Evolutionary conservation across 1,140 invertebrate genomes (phyloP).

Genomic region (Andrena cerasifolii): DNA sequence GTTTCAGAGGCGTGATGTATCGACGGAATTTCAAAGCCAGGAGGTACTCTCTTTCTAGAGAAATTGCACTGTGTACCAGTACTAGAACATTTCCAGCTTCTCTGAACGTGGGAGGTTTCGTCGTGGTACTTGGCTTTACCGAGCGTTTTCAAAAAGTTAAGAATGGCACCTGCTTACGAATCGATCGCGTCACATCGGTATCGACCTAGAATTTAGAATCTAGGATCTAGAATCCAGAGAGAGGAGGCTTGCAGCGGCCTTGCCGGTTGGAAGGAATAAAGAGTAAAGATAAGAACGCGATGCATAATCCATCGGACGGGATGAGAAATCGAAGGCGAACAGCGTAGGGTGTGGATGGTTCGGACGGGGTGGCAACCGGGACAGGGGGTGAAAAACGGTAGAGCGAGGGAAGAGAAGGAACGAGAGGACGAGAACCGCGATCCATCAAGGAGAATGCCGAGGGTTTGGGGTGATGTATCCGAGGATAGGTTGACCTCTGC

Average conservation of each 20-base stretch:
- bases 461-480: slow-evolving; percentile 75
- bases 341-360: slow-evolving; percentile 35
- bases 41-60: not conserved
- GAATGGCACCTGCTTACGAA: no score
- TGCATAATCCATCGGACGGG: slow-evolving; percentile 63
- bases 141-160: no score
- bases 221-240: no score
- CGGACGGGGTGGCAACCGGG: not conserved
- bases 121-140: no score
- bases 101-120: no score
- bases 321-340: slow-evolving; percentile 66
- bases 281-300: slow-evolving; percentile 60
- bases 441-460: slow-evolving; percentile 65
- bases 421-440: slow-evolving; percentile 56
- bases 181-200: not conserved
- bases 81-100: not conserved
- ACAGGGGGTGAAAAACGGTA: no score
- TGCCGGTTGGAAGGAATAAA: slow-evolving; percentile 19
- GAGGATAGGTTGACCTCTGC: slow-evolving; percentile 76
- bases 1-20: slow-evolving; percentile 80
- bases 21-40: slow-evolving; percentile 78
- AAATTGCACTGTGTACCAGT: slow-evolving; percentile 15
- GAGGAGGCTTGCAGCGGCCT: not conserved
- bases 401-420: not conserved
- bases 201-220: no score